A percentile compares a stretch with the other conserved stretches of the same genome.
phyloP scores from a whole-genome alignment of 2,797 vertebrate genomes.

The Ataeniobius toweri region DNA sequence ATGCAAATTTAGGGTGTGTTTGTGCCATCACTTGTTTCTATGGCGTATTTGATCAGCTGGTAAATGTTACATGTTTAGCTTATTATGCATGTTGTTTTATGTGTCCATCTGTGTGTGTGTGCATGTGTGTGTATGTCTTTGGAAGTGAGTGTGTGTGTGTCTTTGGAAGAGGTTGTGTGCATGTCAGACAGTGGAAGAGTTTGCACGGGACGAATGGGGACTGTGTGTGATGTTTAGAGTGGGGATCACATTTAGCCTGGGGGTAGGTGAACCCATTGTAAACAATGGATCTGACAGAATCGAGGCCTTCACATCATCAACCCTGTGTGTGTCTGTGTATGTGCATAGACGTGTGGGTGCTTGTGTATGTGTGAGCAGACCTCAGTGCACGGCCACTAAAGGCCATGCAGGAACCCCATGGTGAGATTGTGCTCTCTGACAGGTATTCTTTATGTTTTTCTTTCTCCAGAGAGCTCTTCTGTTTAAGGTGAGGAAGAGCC shows the following conservation, averaged over 20 bases:
- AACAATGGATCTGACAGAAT: slow-evolving; percentile 84
- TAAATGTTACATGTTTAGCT: slow-evolving; percentile 37
- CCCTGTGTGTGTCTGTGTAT: slow-evolving; percentile 20
- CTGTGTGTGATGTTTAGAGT: slow-evolving; percentile 63
- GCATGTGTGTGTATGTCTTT: slow-evolving; percentile 15
- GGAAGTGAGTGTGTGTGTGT: slow-evolving; percentile 7
- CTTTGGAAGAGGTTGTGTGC: background rate
- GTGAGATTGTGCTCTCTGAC: slow-evolving; percentile 62
- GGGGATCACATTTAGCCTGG: slow-evolving; percentile 79
- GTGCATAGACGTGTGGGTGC: slow-evolving; percentile 26
- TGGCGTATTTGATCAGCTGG: slow-evolving; percentile 48
- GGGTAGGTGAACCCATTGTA: slow-evolving; percentile 81
- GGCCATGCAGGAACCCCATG: slow-evolving; percentile 48
- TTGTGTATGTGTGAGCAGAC: slow-evolving; percentile 21
- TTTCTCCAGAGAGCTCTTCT: slow-evolving; percentile 62
- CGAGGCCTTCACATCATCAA: slow-evolving; percentile 70
- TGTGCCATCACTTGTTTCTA: slow-evolving; percentile 24
- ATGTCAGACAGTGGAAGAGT: slow-evolving; percentile 11
- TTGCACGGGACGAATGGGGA: slow-evolving; percentile 13
- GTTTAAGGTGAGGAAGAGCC: slow-evolving; percentile 66
- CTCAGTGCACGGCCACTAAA: slow-evolving; percentile 54
- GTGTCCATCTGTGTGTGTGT: slow-evolving; percentile 21
- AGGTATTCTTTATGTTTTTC: slow-evolving; percentile 62
- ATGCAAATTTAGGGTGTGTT: slow-evolving; percentile 31
- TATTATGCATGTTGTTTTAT: slow-evolving; percentile 18